Conservation (phyloP, 1,140 invertebrate species). For the Acromyrmex echinatior region DNA sequence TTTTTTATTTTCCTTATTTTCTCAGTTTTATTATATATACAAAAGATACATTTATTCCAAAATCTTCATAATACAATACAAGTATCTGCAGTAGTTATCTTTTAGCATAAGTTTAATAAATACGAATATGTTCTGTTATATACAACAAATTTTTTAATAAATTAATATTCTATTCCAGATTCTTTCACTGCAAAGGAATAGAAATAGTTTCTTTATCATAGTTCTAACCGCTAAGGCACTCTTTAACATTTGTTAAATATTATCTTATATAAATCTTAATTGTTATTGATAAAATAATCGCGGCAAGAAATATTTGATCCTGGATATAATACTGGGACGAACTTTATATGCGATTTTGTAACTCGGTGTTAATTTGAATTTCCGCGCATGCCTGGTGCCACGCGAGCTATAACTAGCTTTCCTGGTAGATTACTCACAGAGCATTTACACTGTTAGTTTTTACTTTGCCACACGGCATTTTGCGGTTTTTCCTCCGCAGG, state of each 20-base stretch:
- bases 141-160: not conserved
- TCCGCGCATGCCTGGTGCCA: constrained; percentile 17
- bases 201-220: not conserved
- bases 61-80: not conserved
- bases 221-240: not conserved
- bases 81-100: not conserved
- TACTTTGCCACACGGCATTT: constrained; percentile 19
- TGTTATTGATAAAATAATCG: constrained; percentile 28
- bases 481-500: not conserved
- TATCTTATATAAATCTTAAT: not conserved
- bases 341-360: not conserved
- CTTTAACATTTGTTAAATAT: not conserved
- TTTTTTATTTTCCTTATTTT: not conserved
- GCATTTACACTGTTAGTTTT: constrained; percentile 29
- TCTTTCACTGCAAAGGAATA: not conserved
- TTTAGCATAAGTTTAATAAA: not conserved
- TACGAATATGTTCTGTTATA: not conserved
- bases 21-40: not conserved
- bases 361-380: constrained; percentile 55
- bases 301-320: not conserved
- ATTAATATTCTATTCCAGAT: not conserved
- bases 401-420: constrained; percentile 52
- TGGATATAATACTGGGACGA: not conserved
- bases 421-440: constrained; percentile 43
- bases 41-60: not conserved